phyloP scores from a whole-genome alignment of 2,888 invertebrate genomes.

The Thecocarcelia acutangulata region DNA sequence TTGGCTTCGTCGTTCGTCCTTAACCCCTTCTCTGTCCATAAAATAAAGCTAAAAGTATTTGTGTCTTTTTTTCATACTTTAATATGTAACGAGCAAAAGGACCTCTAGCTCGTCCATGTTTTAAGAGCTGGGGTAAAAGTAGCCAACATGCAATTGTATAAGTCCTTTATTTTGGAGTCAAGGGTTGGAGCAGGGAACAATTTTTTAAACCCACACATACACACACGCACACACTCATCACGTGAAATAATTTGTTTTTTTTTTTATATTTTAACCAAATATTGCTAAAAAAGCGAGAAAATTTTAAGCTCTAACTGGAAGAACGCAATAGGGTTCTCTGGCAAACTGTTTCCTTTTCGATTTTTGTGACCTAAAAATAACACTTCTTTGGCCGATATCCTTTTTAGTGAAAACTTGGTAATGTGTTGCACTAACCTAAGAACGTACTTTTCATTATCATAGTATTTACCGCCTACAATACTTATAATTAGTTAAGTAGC shows the following conservation, averaged over 20 bases:
- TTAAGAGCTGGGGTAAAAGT: not conserved
- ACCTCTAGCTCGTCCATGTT: not conserved
- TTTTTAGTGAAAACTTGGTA: no score
- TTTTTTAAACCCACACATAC: not conserved
- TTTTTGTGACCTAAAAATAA: no score
- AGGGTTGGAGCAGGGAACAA: conserved; percentile 22
- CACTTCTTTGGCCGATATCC: no score
- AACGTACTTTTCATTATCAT: no score
- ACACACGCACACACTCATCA: conserved; percentile 13
- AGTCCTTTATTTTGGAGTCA: conserved; percentile 9
- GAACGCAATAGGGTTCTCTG: not conserved
- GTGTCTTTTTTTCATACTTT: conserved; percentile 15
- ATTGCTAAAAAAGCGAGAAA: not conserved
- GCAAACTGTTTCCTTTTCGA: no score
- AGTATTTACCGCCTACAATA: no score
- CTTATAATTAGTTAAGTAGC: no score
- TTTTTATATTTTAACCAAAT: conserved; percentile 17
- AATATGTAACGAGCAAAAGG: conserved; percentile 21
- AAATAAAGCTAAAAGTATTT: conserved; percentile 15
- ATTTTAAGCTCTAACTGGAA: conserved; percentile 7
- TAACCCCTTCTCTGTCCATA: not conserved
- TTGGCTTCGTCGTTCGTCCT: conserved; percentile 11
- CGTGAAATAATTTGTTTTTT: conserved; percentile 23
- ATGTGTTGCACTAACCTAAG: no score
- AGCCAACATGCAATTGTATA: not conserved